phyloP scores from a whole-genome alignment of 2,113 vertebrate genomes.

The Cepphus grylle region DNA sequence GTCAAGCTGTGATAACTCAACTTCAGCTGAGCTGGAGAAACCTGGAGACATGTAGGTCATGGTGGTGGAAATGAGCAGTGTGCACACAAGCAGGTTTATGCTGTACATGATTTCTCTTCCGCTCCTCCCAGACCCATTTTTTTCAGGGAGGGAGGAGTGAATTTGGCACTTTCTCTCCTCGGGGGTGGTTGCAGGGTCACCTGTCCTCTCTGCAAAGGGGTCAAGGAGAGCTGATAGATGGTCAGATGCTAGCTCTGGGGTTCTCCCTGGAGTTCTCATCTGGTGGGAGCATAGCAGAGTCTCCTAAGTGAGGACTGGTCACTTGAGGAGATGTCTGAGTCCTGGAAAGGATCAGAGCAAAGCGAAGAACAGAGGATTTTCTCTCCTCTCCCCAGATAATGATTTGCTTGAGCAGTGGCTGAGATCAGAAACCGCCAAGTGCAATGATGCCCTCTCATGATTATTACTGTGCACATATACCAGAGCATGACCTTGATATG shows the following conservation, averaged over 20 bases:
- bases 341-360: neutral
- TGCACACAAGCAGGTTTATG: fast-evolving
- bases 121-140: neutral
- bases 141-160: neutral
- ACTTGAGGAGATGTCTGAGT: neutral
- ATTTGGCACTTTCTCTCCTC: neutral
- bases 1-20: neutral
- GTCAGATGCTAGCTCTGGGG: neutral
- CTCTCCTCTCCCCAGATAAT: neutral
- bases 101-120: neutral
- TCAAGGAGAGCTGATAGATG: neutral
- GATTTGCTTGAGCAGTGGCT: neutral
- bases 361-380: neutral
- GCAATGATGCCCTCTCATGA: neutral
- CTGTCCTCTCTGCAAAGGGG: neutral
- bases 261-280: neutral
- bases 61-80: neutral
- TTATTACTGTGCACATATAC: neutral
- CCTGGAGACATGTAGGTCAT: neutral
- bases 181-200: neutral
- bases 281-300: neutral
- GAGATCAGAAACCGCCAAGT: neutral
- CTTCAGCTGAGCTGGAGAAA: neutral
- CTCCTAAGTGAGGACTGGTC: neutral
- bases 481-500: neutral